These are phyloP conservation scores for Amblyjoppa proteus DNA, from an alignment of 2,888 invertebrate genomes.

Conservation along the genomic window DNA sequence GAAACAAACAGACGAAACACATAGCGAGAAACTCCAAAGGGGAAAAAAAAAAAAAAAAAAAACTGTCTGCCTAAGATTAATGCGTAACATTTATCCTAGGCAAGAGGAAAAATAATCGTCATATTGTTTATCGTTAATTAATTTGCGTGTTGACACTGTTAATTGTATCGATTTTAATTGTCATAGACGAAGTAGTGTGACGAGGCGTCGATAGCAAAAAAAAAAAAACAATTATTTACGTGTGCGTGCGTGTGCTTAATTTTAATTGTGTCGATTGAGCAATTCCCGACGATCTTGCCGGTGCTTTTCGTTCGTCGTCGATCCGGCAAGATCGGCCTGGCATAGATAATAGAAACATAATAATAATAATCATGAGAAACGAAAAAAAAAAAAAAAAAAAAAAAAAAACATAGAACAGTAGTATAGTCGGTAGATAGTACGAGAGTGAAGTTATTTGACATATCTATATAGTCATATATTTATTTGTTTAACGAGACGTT, in stretches of 20 bases:
- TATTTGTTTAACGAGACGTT: slow-evolving; percentile 52
- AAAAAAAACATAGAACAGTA: slow-evolving; percentile 77
- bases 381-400: no score
- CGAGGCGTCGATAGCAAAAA: slow-evolving; percentile 56
- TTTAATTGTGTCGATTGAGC: slow-evolving; percentile 31
- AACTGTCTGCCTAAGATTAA: slow-evolving; percentile 1
- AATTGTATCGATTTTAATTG: slow-evolving; percentile 24
- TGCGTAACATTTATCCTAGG: slow-evolving; percentile 50
- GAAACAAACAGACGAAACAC: slow-evolving; percentile 4
- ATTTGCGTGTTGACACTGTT: slow-evolving; percentile 21
- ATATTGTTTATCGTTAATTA: slow-evolving; percentile 36
- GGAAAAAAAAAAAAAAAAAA: slow-evolving; percentile 65
- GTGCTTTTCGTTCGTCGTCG: slow-evolving; percentile 10
- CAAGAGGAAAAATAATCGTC: slow-evolving; percentile 20
- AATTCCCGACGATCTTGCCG: slow-evolving; percentile 53
- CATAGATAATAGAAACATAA: slow-evolving; percentile 65
- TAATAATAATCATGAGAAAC: slow-evolving; percentile 72
- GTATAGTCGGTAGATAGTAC: slow-evolving; percentile 81
- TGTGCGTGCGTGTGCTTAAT: slow-evolving; percentile 60
- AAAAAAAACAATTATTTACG: slow-evolving; percentile 22
- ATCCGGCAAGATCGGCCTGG: slow-evolving; percentile 52
- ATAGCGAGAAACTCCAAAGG: slow-evolving; percentile 70
- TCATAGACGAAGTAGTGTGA: slow-evolving; percentile 60
- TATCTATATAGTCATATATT: slow-evolving; percentile 25
- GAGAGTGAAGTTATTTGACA: slow-evolving; percentile 74